These are phyloP conservation scores for Zapornia atra DNA, from an alignment of 2,113 vertebrate genomes.

Conservation along the genomic window DNA sequence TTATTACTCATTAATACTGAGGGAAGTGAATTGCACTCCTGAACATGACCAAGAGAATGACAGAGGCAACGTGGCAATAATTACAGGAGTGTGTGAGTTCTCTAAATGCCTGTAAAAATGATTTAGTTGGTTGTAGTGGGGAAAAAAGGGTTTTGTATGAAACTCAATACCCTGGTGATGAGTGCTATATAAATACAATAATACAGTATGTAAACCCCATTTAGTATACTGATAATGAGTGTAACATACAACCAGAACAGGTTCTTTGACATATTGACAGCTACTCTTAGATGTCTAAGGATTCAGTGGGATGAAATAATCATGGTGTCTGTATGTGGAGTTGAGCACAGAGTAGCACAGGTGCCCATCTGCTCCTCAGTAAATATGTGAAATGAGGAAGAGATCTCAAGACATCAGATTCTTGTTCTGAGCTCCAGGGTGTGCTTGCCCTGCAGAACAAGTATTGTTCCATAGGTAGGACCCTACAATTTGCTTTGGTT, in stretches of 20 bases:
- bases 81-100: conserved; percentile 2
- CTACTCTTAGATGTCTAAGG: background rate
- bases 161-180: background rate
- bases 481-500: background rate
- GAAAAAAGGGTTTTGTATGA: background rate
- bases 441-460: background rate
- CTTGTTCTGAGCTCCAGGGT: background rate
- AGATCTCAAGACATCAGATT: background rate
- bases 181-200: background rate
- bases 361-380: background rate
- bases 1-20: conserved; percentile 46
- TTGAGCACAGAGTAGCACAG: background rate
- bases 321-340: background rate
- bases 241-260: background rate
- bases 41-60: conserved; percentile 35
- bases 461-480: background rate
- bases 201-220: background rate
- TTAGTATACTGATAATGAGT: background rate
- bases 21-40: conserved; percentile 27
- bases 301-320: background rate
- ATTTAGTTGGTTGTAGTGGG: background rate
- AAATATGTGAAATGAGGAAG: background rate
- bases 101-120: conserved; percentile 10
- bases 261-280: background rate
- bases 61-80: background rate